These are phyloP conservation scores for Mechanitis messenoides DNA, from an alignment of 2,888 invertebrate species.

Conservation along the genomic window DNA sequence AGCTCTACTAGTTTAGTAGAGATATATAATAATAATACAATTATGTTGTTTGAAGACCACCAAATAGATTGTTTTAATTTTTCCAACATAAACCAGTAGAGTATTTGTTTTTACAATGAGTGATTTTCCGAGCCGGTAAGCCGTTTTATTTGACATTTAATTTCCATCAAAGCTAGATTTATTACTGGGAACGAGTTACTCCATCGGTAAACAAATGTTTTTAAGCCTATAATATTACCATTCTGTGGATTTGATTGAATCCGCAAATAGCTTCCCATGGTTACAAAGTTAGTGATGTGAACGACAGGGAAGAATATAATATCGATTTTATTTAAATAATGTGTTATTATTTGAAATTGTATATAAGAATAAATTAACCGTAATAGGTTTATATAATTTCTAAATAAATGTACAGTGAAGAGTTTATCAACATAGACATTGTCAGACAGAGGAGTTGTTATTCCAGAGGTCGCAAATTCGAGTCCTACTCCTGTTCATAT, in stretches of 20 bases:
- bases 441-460: too few relatives aligned
- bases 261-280: constrained; percentile 71
- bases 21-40: constrained; percentile 33
- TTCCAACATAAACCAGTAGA: constrained; percentile 22
- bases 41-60: constrained; percentile 29
- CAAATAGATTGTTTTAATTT: constrained; percentile 35
- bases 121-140: constrained; percentile 12
- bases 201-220: constrained; percentile 44
- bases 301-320: constrained; percentile 7
- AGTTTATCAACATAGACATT: too few relatives aligned
- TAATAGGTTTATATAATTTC: too few relatives aligned
- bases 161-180: constrained; percentile 27
- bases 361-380: too few relatives aligned
- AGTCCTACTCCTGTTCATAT: too few relatives aligned
- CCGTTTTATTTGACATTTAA: constrained; percentile 22
- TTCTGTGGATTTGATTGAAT: constrained; percentile 70
- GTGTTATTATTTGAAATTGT: too few relatives aligned
- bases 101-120: constrained; percentile 15
- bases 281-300: constrained; percentile 43
- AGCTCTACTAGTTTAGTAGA: constrained; percentile 12
- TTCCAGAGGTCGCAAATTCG: too few relatives aligned
- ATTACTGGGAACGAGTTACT: constrained; percentile 29
- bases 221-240: constrained; percentile 59
- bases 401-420: too few relatives aligned
- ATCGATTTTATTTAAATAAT: not conserved